These are phyloP conservation scores for Promerops cafer DNA, from an alignment of 2,113 vertebrate genomes.

Conservation along the genomic window DNA sequence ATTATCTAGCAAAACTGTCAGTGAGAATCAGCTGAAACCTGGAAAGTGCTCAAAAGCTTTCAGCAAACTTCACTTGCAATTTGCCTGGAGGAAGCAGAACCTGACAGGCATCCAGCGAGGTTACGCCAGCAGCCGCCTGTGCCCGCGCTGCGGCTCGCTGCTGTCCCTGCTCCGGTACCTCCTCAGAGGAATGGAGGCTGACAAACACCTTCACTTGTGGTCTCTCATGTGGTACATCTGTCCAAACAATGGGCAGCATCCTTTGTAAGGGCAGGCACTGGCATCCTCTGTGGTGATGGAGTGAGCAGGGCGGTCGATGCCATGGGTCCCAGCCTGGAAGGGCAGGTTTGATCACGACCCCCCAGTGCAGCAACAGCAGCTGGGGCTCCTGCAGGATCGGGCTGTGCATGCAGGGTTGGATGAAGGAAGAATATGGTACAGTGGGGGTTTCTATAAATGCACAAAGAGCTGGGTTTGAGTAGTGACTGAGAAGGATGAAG, in stretches of 20 bases:
- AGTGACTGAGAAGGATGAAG: background rate
- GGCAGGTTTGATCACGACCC: background rate
- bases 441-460: background rate
- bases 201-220: background rate
- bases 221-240: background rate
- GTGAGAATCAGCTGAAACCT: constrained; percentile 32
- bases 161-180: background rate
- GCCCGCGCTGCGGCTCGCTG: background rate
- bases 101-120: background rate
- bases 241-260: background rate
- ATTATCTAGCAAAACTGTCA: constrained; percentile 26
- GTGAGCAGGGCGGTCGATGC: accelerated
- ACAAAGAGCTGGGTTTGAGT: background rate
- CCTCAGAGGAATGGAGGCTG: accelerated
- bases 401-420: background rate
- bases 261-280: background rate
- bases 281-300: background rate
- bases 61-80: constrained; percentile 1
- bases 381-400: background rate
- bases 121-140: background rate
- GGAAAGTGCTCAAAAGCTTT: constrained; percentile 39
- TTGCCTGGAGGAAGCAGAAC: constrained; percentile 16
- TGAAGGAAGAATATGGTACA: background rate
- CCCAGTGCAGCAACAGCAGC: background rate
- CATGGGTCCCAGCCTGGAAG: accelerated